These are phyloP conservation scores for Crossocerus cetratus DNA, from an alignment of 2,888 invertebrate genomes.

Conservation along the genomic window DNA sequence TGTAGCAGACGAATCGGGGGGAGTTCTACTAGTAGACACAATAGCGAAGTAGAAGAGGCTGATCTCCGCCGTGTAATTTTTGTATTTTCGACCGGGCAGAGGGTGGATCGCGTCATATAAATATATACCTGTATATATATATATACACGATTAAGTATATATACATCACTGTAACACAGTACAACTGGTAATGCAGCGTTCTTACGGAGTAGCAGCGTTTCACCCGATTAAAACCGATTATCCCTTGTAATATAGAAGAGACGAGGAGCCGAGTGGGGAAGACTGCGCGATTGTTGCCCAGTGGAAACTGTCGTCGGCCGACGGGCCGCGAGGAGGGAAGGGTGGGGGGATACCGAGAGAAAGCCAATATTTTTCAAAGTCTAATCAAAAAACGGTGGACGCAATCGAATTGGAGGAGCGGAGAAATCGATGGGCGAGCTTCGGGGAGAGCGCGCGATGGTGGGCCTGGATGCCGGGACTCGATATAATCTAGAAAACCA, in stretches of 20 bases:
- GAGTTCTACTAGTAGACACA: conserved; percentile 34
- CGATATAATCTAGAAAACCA: conserved; percentile 30
- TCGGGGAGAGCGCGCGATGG: conserved; percentile 1
- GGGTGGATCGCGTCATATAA: conserved; percentile 6
- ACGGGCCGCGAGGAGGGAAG: too few species aligned
- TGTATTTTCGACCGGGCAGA: conserved; percentile 46
- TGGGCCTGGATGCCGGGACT: conserved; percentile 22
- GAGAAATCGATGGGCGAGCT: conserved; percentile 7
- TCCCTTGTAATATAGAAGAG: conserved; percentile 42
- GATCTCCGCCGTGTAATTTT: conserved; percentile 63
- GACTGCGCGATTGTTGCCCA: background rate
- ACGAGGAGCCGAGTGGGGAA: background rate
- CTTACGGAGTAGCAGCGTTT: conserved; percentile 18
- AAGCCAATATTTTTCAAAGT: conserved; percentile 34
- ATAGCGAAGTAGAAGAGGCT: conserved; percentile 53
- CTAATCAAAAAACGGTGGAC: background rate
- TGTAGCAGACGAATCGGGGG: conserved; percentile 12
- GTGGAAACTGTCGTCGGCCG: background rate
- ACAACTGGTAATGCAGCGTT: conserved; percentile 47
- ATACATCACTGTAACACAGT: conserved; percentile 49
- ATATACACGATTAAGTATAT: conserved; percentile 15
- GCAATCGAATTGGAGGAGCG: background rate
- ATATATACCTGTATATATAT: too few species aligned
- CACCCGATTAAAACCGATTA: conserved; percentile 7
- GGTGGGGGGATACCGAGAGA: background rate